Conservation (phyloP, 2,888 invertebrate genomes). For the Ariolimax columbianus region DNA sequence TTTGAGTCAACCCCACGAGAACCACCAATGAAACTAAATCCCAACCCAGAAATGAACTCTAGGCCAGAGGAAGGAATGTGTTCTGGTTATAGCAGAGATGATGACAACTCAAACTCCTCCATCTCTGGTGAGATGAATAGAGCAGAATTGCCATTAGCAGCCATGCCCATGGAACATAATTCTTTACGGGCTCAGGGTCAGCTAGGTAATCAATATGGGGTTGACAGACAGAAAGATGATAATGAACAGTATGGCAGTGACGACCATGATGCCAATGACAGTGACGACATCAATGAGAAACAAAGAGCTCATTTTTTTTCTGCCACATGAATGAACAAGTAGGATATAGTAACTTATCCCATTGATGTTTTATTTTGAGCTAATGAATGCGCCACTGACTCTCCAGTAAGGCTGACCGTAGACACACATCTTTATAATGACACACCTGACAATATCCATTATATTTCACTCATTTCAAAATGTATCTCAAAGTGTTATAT, state of each 20-base stretch:
- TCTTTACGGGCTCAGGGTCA: neutral
- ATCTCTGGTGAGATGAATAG: slow-evolving; percentile 27
- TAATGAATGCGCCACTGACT: no score
- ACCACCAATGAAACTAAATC: slow-evolving; percentile 6
- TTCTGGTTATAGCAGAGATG: slow-evolving; percentile 30
- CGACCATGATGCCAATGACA: neutral
- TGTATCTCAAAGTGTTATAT: no score
- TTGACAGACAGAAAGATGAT: neutral
- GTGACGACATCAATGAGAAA: neutral
- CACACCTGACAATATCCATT: no score
- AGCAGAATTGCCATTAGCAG: neutral
- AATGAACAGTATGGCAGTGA: neutral
- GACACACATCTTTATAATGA: no score
- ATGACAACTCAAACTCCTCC: slow-evolving; percentile 48
- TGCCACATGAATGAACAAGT: no score
- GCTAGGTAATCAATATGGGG: neutral
- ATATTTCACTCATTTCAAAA: no score
- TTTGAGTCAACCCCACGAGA: slow-evolving; percentile 39
- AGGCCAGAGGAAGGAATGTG: neutral
- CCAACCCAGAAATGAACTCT: slow-evolving; percentile 1
- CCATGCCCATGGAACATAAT: neutral
- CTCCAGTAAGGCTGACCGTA: no score
- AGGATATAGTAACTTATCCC: no score
- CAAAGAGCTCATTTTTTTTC: no score
- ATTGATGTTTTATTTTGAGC: no score